Evolutionary conservation across 2,797 vertebrate genomes (phyloP), one percentile per base, ranked within the genome.

Genomic region (Microctenopoma lineatum): DNA sequence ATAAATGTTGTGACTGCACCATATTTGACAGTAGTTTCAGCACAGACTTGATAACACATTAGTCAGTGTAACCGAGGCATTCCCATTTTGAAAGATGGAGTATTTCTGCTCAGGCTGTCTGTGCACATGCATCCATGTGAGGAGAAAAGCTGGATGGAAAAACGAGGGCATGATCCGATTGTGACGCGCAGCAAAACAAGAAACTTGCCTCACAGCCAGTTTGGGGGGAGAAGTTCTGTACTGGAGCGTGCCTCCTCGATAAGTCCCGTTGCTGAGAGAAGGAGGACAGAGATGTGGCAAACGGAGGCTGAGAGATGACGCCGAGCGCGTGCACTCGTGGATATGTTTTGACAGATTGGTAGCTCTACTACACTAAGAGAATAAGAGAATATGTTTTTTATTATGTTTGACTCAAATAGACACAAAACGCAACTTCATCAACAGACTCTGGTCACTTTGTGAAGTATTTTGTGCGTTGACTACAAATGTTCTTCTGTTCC

Each of bases 21-120:
- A 57, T 78, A 67, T 84, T 75, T 84, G 69, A 83, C 79, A 72
- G 68, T 85, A 84, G 84, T 91, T 81, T 75, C 78, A 72, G 42
- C 21, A 44, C 46, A 62, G 56, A 79, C 63, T 27, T 51, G 54
- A 73, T 67, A 86, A 76, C 69, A 53, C 86, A 92, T 93, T 87
- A 83, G 67, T 91, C 84, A 89, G 65, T 76, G 70, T 84, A 83
- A 79, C 79, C 2, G 36, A 70, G 62, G 66, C 56, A 87, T 82
- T 86, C 87, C 88, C 85, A 81, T 67, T 84, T 88, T 86, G 75
- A 78, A 57, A 52, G 45, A 66, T 67, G 46, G 51, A 74, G 73
- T 76, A 73, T 79, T 74, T 90, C 77, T 73, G 63, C 71, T 73
- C 46, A 26, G 39, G 58, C 63, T n/a, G 45, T 62, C 42, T 34